Evolutionary conservation across 92 coral and sea anemone genomes (phyloP).

Genomic region (Blastomussa wellsi): DNA sequence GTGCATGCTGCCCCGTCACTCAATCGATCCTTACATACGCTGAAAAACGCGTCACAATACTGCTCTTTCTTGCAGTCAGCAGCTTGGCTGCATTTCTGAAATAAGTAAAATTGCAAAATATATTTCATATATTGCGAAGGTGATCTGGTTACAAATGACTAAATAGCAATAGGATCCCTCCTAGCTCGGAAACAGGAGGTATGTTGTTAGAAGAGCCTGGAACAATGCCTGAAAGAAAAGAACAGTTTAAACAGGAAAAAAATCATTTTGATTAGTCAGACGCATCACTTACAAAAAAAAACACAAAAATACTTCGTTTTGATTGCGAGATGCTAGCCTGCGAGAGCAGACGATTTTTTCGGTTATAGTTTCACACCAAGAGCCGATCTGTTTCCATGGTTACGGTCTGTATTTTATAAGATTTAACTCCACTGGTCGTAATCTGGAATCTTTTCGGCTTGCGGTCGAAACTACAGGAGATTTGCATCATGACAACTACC

Average conservation of each 20-base stretch:
- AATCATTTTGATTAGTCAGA: too few species aligned
- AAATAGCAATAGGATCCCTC: not conserved
- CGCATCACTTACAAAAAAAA: too few species aligned
- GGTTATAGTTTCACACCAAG: too few species aligned
- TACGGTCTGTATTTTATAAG: not conserved
- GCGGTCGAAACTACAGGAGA: too few species aligned
- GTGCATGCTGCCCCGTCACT: conserved; percentile 66
- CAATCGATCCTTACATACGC: conserved; percentile 64
- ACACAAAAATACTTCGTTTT: too few species aligned
- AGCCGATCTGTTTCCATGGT: not conserved
- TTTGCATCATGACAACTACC: too few species aligned
- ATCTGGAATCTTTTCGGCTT: not conserved
- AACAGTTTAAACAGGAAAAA: too few species aligned
- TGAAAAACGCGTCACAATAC: conserved; percentile 69
- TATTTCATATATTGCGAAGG: not conserved
- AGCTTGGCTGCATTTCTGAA: conserved; percentile 57
- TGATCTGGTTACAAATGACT: not conserved
- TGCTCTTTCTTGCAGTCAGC: conserved; percentile 49
- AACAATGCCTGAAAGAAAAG: too few species aligned
- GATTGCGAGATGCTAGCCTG: too few species aligned
- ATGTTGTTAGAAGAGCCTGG: too few species aligned
- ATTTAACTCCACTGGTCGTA: not conserved
- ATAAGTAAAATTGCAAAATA: not conserved
- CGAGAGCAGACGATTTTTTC: too few species aligned
- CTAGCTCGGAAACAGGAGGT: too few species aligned